These are phyloP conservation scores for Morus bassanus DNA, from an alignment of 2,797 vertebrate species.

Conservation along the genomic window DNA sequence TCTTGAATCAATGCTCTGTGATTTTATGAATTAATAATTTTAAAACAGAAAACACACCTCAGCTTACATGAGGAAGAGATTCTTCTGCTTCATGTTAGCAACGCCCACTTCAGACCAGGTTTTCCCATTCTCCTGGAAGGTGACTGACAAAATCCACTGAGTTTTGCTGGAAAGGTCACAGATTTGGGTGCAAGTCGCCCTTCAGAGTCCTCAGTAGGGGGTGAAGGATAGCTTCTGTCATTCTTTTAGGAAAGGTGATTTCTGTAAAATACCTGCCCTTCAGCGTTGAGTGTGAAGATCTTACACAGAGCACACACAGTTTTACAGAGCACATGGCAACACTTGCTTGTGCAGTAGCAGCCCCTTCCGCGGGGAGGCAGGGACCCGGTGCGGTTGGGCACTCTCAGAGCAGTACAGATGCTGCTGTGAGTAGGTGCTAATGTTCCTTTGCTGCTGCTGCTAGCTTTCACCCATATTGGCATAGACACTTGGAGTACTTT, in stretches of 20 bases:
- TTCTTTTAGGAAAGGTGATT: background rate
- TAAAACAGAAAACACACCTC: background rate
- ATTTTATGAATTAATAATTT: background rate
- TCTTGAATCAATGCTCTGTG: background rate
- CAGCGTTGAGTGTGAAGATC: background rate
- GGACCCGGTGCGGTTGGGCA: background rate
- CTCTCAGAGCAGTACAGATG: background rate
- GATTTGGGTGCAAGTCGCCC: background rate
- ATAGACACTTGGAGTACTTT: background rate
- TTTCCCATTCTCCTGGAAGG: background rate
- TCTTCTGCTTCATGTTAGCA: background rate
- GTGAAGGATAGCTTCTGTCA: background rate
- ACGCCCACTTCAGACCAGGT: background rate
- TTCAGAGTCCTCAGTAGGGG: background rate
- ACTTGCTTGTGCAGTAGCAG: background rate
- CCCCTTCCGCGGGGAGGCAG: background rate
- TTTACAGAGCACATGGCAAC: background rate
- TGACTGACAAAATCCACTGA: background rate
- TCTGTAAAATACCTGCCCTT: background rate
- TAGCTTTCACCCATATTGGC: background rate
- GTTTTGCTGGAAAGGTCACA: background rate
- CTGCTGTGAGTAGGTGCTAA: background rate
- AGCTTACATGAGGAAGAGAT: background rate
- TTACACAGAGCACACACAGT: fast-evolving
- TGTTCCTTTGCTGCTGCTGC: background rate